These are phyloP conservation scores for Tonatia bakeri DNA, from an alignment of 2,113 vertebrate species.

Conservation along the genomic window DNA sequence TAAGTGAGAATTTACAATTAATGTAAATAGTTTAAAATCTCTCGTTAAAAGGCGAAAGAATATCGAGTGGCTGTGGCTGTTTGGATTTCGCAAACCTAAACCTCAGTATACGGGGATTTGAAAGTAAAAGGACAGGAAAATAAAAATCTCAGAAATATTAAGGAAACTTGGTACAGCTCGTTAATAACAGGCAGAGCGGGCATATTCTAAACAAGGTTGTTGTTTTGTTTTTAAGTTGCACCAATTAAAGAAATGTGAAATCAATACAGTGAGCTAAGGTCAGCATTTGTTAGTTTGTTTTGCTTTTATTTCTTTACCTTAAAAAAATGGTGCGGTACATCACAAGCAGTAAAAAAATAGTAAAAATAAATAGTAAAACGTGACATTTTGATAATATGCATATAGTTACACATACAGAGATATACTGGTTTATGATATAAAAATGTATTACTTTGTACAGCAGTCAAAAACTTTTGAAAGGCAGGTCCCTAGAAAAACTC, in stretches of 20 bases:
- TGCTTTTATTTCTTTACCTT: not conserved
- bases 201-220: not conserved
- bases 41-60: not conserved
- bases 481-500: not conserved
- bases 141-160: not conserved
- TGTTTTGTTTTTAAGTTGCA: not conserved
- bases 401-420: not conserved
- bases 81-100: not conserved
- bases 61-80: not conserved
- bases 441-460: not conserved
- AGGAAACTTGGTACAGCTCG: not conserved
- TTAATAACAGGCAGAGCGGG: not conserved
- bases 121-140: not conserved
- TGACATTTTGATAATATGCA: not conserved
- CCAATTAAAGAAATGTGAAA: not conserved
- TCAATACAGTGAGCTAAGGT: not conserved
- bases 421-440: not conserved
- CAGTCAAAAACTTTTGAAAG: not conserved
- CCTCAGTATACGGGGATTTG: not conserved
- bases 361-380: not conserved
- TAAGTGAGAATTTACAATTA: not conserved
- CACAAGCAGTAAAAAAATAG: not conserved
- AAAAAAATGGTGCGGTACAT: not conserved
- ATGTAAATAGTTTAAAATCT: not conserved
- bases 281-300: not conserved